Evolutionary conservation across 1,140 invertebrate species (phyloP), one percentile per base, ranked within the genome.

Genomic region (Drosophila cardini): DNA sequence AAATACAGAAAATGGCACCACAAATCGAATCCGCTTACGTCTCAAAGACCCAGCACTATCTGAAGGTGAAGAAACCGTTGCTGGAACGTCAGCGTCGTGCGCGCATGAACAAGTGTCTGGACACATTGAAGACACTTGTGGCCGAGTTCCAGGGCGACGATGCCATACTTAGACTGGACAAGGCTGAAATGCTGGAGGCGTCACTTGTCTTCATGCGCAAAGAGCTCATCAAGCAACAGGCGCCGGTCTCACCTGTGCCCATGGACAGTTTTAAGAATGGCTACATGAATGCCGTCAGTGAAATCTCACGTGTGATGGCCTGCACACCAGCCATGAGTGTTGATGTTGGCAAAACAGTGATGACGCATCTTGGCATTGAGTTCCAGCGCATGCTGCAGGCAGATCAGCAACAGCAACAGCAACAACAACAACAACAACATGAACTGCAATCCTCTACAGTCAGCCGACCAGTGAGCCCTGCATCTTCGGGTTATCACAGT

Each of bases 41-140:
- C 11, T 97, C 96, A 72, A 95, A 97, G 90, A 98, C 97, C 72
- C 97, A 97, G 92, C 97, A 97, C 90, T 98, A 98, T 93, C 94
- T 97, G 93, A 98, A 97, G 95, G 96, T 98, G 86, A 97, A 97
- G 95, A 99, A 99, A 92, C 98, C 98, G 76, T 96, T 99, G 94
- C 94, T 99, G 91, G 98, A 99, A 93, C 95, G 98, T 79, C 97
- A 98, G 93, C 94, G 98, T 61, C 94, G 98, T 72, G 98, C 98
- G 55, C 94, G 98, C 79, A 99, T 99, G 93, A 99, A 99, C 93
- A 95, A 96, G 62, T 98, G 97, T 92, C 93, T 99, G 80, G 97
- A 98, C 92, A 97, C 98, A 90, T 94, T 99, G 50, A 99, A 99
- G 93, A 96, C 97, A 85, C 93, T 99, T 74, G 97, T 99, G 94